These are phyloP conservation scores for Ladona fulva DNA, from an alignment of 1,140 invertebrate species.

Conservation along the genomic window DNA sequence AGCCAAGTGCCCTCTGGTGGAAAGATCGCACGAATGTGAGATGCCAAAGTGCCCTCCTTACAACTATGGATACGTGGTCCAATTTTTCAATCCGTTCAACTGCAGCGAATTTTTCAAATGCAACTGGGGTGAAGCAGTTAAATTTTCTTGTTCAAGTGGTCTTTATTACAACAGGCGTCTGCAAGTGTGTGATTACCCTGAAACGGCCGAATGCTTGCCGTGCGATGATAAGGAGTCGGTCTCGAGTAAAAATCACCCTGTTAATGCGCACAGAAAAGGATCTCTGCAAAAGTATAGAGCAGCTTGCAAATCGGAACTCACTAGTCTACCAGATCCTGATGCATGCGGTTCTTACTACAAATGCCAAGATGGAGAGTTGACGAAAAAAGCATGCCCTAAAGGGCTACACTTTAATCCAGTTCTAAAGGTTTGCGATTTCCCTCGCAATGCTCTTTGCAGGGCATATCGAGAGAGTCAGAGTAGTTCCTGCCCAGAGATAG, in stretches of 20 bases:
- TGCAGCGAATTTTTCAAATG: slow-evolving; percentile 27
- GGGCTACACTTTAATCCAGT: slow-evolving; percentile 24
- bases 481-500: neutral
- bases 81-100: slow-evolving; percentile 22
- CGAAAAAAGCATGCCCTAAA: slow-evolving; percentile 22
- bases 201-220: neutral
- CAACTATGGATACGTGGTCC: neutral
- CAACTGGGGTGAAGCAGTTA: slow-evolving; percentile 18
- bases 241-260: too few species aligned
- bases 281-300: too few species aligned
- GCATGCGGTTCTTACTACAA: slow-evolving; percentile 31
- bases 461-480: neutral
- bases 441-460: slow-evolving; percentile 14
- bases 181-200: slow-evolving; percentile 25
- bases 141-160: slow-evolving; percentile 16
- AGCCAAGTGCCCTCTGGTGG: too few species aligned
- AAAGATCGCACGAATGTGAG: too few species aligned
- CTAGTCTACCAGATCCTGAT: slow-evolving; percentile 19
- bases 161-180: slow-evolving; percentile 21
- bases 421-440: slow-evolving; percentile 28
- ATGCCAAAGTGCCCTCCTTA: neutral
- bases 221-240: too few species aligned
- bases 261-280: too few species aligned
- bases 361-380: slow-evolving; percentile 28
- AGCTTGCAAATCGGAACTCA: neutral